Evolutionary conservation across 2,888 invertebrate genomes (phyloP), one percentile per base, ranked within the genome.

Genomic region (Itoplectis maculator): DNA sequence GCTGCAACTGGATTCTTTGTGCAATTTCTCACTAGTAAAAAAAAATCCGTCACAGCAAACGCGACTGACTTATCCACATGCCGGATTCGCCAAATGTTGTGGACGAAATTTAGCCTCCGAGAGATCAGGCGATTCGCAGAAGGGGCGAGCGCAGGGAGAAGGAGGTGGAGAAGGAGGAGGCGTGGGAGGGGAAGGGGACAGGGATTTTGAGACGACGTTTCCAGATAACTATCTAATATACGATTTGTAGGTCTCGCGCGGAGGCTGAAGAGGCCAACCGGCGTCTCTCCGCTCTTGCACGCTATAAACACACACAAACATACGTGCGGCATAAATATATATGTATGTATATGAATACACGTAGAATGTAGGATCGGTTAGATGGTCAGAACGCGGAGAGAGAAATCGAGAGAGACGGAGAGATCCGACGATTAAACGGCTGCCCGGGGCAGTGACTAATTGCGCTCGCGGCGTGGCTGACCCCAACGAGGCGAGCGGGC

Each of bases 371-470:
- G 65, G 47, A 63, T 63, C 40, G 61, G 37, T 51, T 37, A n/a
- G n/a, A n/a, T n/a, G 61, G 47, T 61, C 73, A 51, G 51, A 51
- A 66, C 54, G 35, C 29, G n/a, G 49, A 37, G 63, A 59, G 59
- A n/a, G n/a, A n/a, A n/a, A n/a, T n/a, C n/a, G n/a, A n/a, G n/a
- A n/a, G n/a, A n/a, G n/a, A n/a, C n/a, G 49, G 66, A 56, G 68
- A 35, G 63, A 42, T 70, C 47, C 65, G 59, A 49, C 66, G 49
- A 73, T 74, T 49, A 56, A 49, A 66, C 47, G 79, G 47, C 68
- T 56, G 72, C 70, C 59, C 49, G 73, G 68, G 70, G 79, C 81
- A 83, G 79, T 85, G 83, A 85, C 81, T 85, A 85, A 85, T 85
- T 85, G 83, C 79, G 56, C 73, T 68, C 70, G 37, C 85, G 77